These are phyloP conservation scores for Glossophaga mutica DNA, from an alignment of 2,797 vertebrate species.

Conservation along the genomic window DNA sequence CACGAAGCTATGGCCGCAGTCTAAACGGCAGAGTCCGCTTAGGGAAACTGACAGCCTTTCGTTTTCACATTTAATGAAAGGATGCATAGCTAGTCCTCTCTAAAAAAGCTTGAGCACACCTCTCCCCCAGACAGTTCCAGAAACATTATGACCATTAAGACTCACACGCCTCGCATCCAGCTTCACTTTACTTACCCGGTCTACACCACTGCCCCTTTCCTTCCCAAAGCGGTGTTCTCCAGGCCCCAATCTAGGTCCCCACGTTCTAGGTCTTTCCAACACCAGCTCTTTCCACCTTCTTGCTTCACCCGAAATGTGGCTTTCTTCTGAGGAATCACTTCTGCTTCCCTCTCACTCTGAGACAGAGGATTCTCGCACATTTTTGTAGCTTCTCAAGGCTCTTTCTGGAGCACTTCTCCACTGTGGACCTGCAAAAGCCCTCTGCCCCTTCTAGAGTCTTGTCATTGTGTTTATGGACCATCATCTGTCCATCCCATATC, in stretches of 20 bases:
- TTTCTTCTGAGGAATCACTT: background rate
- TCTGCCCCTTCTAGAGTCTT: background rate
- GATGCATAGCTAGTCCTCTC: background rate
- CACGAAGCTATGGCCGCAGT: background rate
- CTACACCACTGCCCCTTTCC: background rate
- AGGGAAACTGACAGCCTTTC: background rate
- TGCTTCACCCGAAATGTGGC: background rate
- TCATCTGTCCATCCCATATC: background rate
- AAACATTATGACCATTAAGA: background rate
- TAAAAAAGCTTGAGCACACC: background rate
- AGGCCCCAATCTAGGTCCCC: background rate
- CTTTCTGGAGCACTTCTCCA: background rate
- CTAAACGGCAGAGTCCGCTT: background rate
- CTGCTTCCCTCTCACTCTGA: background rate
- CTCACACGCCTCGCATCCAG: background rate
- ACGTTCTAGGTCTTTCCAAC: background rate
- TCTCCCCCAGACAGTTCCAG: background rate
- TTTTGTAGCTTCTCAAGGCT: background rate
- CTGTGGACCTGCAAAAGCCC: background rate
- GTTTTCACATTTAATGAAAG: conserved; percentile 38
- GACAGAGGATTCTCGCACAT: background rate
- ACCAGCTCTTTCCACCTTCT: background rate
- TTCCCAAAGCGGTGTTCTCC: background rate
- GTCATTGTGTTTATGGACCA: background rate
- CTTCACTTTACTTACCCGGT: background rate